Evolutionary conservation across 2,888 invertebrate genomes (phyloP).

Genomic region (Caenorhabditis afra): DNA sequence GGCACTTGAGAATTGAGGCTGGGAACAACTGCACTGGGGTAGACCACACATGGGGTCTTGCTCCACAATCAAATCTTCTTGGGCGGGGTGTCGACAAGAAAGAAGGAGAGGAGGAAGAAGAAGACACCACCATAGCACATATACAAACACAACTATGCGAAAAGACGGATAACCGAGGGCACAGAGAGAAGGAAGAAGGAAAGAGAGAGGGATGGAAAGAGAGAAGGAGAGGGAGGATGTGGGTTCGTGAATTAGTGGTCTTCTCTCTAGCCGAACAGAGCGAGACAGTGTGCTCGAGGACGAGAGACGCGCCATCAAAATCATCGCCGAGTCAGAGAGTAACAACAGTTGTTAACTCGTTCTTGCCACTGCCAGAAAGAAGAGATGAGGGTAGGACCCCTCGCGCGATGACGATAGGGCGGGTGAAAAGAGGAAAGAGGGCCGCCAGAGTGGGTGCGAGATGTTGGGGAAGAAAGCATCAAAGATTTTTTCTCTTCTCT

Average conservation of each 20-base stretch:
- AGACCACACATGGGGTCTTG: conserved; percentile 16
- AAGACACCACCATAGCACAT: conserved; percentile 9
- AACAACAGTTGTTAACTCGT: conserved; percentile 65
- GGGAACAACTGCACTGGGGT: too few species aligned
- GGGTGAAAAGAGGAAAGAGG: not conserved
- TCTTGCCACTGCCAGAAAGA: conserved; percentile 49
- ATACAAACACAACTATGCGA: conserved; percentile 44
- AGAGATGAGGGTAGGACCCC: too few species aligned
- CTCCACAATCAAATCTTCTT: conserved; percentile 26
- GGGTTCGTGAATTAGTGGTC: conserved; percentile 61
- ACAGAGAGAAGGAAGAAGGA: not conserved
- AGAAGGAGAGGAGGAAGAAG: conserved; percentile 20
- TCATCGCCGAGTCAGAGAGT: conserved; percentile 57
- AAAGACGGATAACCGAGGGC: conserved; percentile 56
- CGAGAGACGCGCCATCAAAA: conserved; percentile 43
- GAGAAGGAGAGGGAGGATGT: conserved; percentile 32
- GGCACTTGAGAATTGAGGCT: not conserved
- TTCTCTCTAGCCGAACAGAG: conserved; percentile 19
- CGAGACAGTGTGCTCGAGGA: conserved; percentile 15
- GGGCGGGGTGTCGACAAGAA: conserved; percentile 9
- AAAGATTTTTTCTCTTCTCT: conserved; percentile 29
- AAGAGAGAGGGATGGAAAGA: too few species aligned
- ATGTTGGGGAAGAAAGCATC: conserved; percentile 30
- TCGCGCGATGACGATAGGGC: not conserved
- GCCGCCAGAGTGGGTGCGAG: not conserved